phyloP scores from a whole-genome alignment of 2,797 vertebrate species.

The Notamacropus eugenii region DNA sequence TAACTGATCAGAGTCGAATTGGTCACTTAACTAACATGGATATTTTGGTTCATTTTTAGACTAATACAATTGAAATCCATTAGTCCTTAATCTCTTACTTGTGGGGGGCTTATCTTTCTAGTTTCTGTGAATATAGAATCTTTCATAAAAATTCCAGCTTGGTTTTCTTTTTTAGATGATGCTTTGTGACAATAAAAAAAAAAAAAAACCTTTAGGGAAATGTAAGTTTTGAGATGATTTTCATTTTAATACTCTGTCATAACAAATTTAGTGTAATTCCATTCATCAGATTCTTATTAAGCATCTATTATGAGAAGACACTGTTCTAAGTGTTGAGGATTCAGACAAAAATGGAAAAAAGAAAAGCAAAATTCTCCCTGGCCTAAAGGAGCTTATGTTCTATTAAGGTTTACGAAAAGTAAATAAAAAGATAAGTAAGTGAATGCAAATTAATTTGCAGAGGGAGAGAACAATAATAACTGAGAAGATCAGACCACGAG shows the following conservation, averaged over 20 bases:
- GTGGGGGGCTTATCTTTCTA: not conserved
- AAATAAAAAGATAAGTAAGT: not conserved
- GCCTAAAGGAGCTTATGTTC: not conserved
- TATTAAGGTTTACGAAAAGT: not conserved
- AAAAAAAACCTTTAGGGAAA: slow-evolving; percentile 42
- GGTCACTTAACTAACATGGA: slow-evolving; percentile 36
- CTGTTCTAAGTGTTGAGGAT: not conserved
- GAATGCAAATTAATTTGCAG: not conserved
- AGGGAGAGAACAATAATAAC: not conserved
- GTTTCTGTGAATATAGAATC: slow-evolving; percentile 18
- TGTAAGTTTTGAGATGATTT: slow-evolving; percentile 42
- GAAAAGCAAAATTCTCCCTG: not conserved
- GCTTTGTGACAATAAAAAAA: slow-evolving; percentile 15
- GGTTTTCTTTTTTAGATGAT: slow-evolving; percentile 24
- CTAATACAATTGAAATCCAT: not conserved
- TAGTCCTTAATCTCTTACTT: not conserved
- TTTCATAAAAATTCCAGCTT: not conserved
- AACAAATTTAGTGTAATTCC: slow-evolving; percentile 46
- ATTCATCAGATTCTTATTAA: not conserved
- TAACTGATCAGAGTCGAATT: not conserved
- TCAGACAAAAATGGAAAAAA: not conserved
- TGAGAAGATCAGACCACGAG: not conserved
- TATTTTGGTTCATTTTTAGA: slow-evolving; percentile 35
- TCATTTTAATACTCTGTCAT: slow-evolving; percentile 36
- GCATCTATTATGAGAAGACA: not conserved